Base-by-base conservation (phyloP, 2,797 vertebrate species). In the Epinephelus malabaricus region DNA sequence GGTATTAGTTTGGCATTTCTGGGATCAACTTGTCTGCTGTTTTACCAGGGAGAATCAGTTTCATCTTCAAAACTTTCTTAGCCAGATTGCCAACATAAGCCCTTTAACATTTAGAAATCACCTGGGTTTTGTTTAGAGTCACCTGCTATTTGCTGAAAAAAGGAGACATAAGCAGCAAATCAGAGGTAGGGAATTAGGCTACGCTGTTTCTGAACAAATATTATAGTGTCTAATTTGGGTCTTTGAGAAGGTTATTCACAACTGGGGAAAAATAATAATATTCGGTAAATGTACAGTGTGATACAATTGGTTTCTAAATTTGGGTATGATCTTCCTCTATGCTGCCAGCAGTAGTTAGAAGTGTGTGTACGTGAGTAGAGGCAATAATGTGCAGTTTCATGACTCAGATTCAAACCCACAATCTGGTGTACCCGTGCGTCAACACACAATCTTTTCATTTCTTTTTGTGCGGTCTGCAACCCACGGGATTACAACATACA, bases 361-460 rank as follows among this genome's bases (percentile, higher is more conserved):
- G 17, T 64, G 38, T 59, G 34, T 43, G 5, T 13, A 13, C 38
- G 19, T 47, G 40, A 65, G 65, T 46, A 34, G 7, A 51, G 50
- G 47, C 56, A 47, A 18, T 27, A 63, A 73, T 38, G 40, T 75
- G 60, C 67, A 78, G 25, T 59, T 78, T 65, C 45, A 75, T 65
- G 34, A 65, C 40, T 72, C 63, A 34, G 11, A 62, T 62, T 60
- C 19, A 58, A 78, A 72, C 53, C 17, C 18, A 56, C 58, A 67
- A n/a, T 58, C 51, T 66, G 19, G 60, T 55, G 43, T 50, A 23
- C 21, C 21, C 0, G 0, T 19, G n/a, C 60, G 45, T 64, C 47
- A 67, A 67, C 50, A 73, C 69, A 38, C 71, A 66, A 40, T 45
- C 60, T 47, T 63, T 60, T 71, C 38, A 59, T 64, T 73, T 34